Evolutionary conservation across 2,888 invertebrate genomes (phyloP), one percentile per base, ranked within the genome.

Genomic region (Colletes collaris): DNA sequence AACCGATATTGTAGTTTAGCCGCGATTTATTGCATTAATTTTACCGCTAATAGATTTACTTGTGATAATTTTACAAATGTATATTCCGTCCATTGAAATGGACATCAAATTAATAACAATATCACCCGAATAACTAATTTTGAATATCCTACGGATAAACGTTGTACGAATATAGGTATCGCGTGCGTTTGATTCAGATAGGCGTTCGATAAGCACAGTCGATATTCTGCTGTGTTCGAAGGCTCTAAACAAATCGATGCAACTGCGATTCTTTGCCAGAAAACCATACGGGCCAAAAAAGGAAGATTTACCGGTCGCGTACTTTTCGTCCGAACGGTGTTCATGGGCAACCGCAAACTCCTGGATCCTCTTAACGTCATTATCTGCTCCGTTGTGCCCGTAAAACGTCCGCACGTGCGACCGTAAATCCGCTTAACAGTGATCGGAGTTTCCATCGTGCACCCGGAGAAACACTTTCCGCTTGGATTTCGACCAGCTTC

Each of bases 361-460:
- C 59, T 27, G 74, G 81, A 87, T 87, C 81, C 82, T 84, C 82
- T 87, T 85, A 86, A 87, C 74, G 80, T 84, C 86, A 82, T 87
- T 87, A 87, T 78, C 72, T 76, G 82, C 72, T 53, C 58, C 72
- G 72, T 75, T 77, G 81, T 79, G 63, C 67, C 63, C 77, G 80
- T 77, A 75, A 77, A 87, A 82, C 75, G 79, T 78, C 77, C 80
- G 78, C 79, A 76, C 85, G 84, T 80, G 78, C 78, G 67, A 60
- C 56, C 79, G 78, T 81, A 87, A 87, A 87, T 87, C 87, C 86
- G 82, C 78, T 87, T 87, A 87, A 87, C 79, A 63, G 65, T 81
- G 82, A 86, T 86, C 76, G 73, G 55, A 65, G 74, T 75, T 70
- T 81, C 77, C 64, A 65, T 72, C 77, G 70, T 78, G 67, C 63